phyloP scores from a whole-genome alignment of 2,113 vertebrate species.

The Eulacestoma nigropectus region DNA sequence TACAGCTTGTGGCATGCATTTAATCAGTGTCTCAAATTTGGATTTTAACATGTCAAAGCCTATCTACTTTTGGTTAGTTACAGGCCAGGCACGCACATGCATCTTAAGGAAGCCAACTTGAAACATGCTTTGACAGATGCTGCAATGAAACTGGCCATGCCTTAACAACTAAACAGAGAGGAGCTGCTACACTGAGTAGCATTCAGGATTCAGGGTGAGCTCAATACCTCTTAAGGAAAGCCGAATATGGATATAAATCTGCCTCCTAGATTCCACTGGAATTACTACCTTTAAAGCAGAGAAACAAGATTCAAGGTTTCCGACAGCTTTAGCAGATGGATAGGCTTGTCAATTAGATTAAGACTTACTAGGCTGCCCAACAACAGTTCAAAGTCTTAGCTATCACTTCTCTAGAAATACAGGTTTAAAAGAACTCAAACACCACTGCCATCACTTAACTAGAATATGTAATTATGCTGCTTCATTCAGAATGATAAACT shows the following conservation, averaged over 20 bases:
- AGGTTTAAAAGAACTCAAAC: slow-evolving; percentile 26
- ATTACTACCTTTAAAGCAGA: slow-evolving; percentile 33
- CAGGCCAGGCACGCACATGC: background rate
- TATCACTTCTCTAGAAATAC: background rate
- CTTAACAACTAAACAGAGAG: slow-evolving; percentile 1
- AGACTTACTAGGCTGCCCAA: background rate
- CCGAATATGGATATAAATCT: slow-evolving; percentile 21
- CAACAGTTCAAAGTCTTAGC: background rate
- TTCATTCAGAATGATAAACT: background rate
- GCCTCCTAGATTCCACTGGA: slow-evolving; percentile 34
- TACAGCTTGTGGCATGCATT: background rate
- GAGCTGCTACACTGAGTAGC: slow-evolving; percentile 32
- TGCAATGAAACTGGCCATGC: background rate
- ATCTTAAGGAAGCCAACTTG: slow-evolving; percentile 14
- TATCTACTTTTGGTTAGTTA: background rate
- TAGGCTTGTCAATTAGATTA: background rate
- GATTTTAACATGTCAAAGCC: slow-evolving; percentile 42
- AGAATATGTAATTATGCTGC: background rate
- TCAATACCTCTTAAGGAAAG: slow-evolving; percentile 27
- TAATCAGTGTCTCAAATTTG: background rate
- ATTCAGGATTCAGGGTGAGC: slow-evolving; percentile 18
- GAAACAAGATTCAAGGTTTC: slow-evolving; percentile 27
- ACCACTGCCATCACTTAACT: background rate
- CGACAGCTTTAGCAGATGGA: background rate
- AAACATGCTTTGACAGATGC: slow-evolving; percentile 19